These are phyloP conservation scores for Macquaria australasica DNA, from an alignment of 2,113 vertebrate species.

Conservation along the genomic window DNA sequence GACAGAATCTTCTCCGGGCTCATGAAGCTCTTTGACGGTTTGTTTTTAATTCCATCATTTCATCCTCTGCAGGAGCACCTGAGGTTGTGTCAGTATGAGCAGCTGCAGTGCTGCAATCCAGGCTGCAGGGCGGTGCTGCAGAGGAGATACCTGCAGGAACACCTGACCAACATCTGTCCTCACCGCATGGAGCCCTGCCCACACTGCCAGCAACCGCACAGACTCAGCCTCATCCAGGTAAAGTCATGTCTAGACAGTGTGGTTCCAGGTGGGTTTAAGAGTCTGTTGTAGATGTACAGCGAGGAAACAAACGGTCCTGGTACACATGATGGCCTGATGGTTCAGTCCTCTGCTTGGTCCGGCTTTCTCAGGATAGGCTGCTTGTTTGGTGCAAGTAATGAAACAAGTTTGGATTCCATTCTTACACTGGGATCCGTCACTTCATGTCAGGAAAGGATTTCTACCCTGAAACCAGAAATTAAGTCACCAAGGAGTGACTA, in stretches of 20 bases:
- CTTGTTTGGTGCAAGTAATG: no score
- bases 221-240: constrained; percentile 47
- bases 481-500: no score
- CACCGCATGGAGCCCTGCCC: constrained; percentile 53
- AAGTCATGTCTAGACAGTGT: not conserved
- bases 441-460: not conserved
- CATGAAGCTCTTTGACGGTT: not conserved
- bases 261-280: not conserved
- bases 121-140: constrained; percentile 49
- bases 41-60: not conserved
- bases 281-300: not conserved
- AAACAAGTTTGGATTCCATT: no score
- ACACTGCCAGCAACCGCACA: constrained; percentile 30
- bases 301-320: not conserved
- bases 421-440: no score
- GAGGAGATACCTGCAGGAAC: constrained; percentile 53
- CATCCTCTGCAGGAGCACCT: constrained; percentile 52
- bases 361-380: not conserved
- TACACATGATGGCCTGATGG: not conserved
- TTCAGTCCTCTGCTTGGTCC: not conserved
- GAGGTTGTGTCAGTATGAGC: constrained; percentile 48
- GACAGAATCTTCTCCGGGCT: not conserved
- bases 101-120: constrained; percentile 51
- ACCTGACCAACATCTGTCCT: constrained; percentile 47
- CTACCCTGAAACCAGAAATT: not conserved